Conservation (phyloP, 2,888 invertebrate genomes). For the Thymelicus acteon region DNA sequence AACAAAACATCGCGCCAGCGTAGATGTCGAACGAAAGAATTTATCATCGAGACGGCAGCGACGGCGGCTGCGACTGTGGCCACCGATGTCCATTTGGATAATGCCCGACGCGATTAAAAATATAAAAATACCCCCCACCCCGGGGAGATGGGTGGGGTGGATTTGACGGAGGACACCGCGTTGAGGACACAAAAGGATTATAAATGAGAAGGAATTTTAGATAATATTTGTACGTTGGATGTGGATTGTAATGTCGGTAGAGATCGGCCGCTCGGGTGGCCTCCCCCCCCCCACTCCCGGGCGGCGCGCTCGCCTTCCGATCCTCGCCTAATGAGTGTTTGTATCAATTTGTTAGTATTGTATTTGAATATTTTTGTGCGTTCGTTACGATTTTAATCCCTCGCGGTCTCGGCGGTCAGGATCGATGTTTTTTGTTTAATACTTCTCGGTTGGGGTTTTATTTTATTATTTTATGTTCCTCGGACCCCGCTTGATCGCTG, state of each 20-base stretch:
- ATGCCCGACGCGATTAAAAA: slow-evolving; percentile 85
- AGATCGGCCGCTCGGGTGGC: slow-evolving; percentile 46
- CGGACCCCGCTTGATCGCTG: slow-evolving; percentile 68
- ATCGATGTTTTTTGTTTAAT: slow-evolving; percentile 77
- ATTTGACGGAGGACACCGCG: slow-evolving; percentile 83
- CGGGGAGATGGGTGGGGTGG: slow-evolving; percentile 54
- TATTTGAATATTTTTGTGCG: slow-evolving; percentile 84
- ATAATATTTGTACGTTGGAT: slow-evolving; percentile 85
- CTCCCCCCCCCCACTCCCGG: slow-evolving; percentile 46
- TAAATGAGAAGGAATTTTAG: slow-evolving; percentile 86
- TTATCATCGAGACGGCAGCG: slow-evolving; percentile 82
- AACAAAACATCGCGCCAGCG: slow-evolving; percentile 80
- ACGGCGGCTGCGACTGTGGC: slow-evolving; percentile 67
- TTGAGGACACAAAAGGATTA: slow-evolving; percentile 85
- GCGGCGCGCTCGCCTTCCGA: slow-evolving; percentile 66
- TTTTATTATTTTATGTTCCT: slow-evolving; percentile 58
- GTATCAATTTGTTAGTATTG: slow-evolving; percentile 86
- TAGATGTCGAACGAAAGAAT: slow-evolving; percentile 85
- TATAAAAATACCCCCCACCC: slow-evolving; percentile 81
- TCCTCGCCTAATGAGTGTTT: slow-evolving; percentile 83
- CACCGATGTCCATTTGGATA: slow-evolving; percentile 85
- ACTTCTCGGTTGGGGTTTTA: slow-evolving; percentile 55
- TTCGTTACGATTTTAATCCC: slow-evolving; percentile 84
- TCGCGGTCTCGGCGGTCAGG: slow-evolving; percentile 69
- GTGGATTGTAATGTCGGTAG: slow-evolving; percentile 81